These are phyloP conservation scores for Calidris pygmaea DNA, from an alignment of 2,113 vertebrate species.

Conservation along the genomic window DNA sequence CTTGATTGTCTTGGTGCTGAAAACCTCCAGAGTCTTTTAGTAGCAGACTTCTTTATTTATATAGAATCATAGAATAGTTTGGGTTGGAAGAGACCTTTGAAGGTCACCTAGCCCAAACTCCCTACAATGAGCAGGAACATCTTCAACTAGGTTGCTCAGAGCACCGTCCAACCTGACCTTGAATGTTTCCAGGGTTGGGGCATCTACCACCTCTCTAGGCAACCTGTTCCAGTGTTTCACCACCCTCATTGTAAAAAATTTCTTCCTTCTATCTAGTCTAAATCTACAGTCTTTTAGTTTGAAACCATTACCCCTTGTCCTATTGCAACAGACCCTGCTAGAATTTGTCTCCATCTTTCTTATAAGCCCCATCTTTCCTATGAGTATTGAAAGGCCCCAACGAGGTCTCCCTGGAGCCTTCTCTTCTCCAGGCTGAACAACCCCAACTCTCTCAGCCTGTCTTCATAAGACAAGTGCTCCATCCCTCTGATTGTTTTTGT, in stretches of 20 bases:
- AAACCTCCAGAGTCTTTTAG: not conserved
- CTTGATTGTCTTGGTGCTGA: not conserved
- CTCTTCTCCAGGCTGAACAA: not conserved
- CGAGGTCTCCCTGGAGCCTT: not conserved
- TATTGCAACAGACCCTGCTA: not conserved
- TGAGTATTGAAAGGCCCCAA: not conserved
- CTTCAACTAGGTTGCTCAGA: not conserved
- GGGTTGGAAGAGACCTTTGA: not conserved
- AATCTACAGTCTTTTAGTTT: not conserved
- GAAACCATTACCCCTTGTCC: not conserved
- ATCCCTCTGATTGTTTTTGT: not conserved
- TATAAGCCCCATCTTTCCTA: not conserved
- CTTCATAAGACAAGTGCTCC: not conserved
- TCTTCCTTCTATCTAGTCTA: not conserved
- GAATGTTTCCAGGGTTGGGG: not conserved
- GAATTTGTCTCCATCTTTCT: not conserved
- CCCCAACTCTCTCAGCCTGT: not conserved
- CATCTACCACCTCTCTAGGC: too few relatives aligned
- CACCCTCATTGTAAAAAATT: not conserved
- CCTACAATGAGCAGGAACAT: not conserved
- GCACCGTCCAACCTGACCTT: not conserved
- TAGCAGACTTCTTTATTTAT: not conserved
- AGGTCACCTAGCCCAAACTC: not conserved
- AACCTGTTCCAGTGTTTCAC: not conserved
- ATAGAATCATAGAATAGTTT: not conserved